phyloP scores from a whole-genome alignment of 2,113 vertebrate species.

The Daphoenositta chrysoptera region DNA sequence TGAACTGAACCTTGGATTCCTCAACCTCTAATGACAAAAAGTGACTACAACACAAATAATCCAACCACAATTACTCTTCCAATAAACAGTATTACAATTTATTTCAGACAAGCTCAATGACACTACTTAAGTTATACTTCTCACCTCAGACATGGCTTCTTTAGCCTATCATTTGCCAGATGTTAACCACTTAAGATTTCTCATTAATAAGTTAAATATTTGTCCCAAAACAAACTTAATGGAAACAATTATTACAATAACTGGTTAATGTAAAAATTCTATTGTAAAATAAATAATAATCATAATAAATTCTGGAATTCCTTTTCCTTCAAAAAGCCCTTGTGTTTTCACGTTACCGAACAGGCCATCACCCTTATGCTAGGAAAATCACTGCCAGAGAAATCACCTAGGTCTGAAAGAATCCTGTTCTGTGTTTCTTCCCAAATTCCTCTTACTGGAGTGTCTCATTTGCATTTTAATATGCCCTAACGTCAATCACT shows the following conservation, averaged over 20 bases:
- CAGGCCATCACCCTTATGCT: background rate
- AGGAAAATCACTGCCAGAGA: background rate
- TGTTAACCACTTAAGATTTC: background rate
- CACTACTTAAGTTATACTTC: background rate
- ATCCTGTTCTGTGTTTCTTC: background rate
- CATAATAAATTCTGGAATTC: background rate
- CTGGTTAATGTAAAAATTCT: background rate
- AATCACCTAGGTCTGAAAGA: background rate
- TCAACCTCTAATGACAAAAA: background rate
- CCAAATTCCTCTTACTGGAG: background rate
- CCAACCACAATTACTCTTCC: background rate
- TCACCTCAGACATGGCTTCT: background rate
- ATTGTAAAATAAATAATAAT: background rate
- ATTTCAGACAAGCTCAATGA: background rate
- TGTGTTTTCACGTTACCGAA: accelerated
- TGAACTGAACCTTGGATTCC: background rate
- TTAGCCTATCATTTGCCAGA: background rate
- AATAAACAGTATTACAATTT: background rate
- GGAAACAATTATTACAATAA: background rate
- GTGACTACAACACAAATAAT: background rate
- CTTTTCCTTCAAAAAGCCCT: background rate
- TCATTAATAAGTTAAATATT: background rate
- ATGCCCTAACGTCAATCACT: background rate
- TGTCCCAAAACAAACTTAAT: background rate
- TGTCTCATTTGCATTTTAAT: background rate